Evolutionary conservation across 2,888 invertebrate species (phyloP).

Genomic region (Lasioglossum pauxillum): DNA sequence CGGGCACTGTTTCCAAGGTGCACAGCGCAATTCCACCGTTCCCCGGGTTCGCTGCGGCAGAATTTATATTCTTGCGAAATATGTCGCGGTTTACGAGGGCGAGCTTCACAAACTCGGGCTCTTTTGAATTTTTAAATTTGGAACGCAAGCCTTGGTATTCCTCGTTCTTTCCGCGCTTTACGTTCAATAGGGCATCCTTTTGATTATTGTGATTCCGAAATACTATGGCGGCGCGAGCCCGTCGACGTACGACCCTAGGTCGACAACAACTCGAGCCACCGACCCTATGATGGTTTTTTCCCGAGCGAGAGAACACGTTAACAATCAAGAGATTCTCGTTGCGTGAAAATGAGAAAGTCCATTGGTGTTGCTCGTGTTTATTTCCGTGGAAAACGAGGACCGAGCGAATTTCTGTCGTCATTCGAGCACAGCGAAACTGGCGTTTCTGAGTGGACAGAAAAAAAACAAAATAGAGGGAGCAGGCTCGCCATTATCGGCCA

Average conservation of each 20-base stretch:
- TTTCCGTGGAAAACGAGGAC: conserved; percentile 25
- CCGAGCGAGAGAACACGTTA: conserved; percentile 26
- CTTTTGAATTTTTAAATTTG: conserved; percentile 20
- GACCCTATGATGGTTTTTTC: conserved; percentile 8
- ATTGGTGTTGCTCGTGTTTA: conserved; percentile 9
- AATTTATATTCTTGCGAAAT: conserved; percentile 24
- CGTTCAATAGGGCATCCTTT: conserved; percentile 14
- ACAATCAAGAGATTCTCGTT: conserved; percentile 27
- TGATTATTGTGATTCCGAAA: conserved; percentile 1
- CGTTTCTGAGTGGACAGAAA: not conserved
- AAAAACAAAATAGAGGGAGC: not conserved
- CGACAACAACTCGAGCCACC: conserved; percentile 12
- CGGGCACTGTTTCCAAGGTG: not conserved
- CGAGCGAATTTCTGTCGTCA: not conserved
- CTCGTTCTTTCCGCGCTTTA: not conserved
- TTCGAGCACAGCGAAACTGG: not conserved
- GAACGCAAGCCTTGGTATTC: conserved; percentile 4
- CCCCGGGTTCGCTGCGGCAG: not conserved
- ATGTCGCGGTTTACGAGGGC: conserved; percentile 19
- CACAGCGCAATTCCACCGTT: conserved; percentile 11
- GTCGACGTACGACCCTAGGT: not conserved
- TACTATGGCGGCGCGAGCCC: not conserved
- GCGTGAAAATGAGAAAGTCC: conserved; percentile 26
- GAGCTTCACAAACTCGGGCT: conserved; percentile 2
- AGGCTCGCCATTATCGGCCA: not conserved